Evolutionary conservation across 2,888 invertebrate species (phyloP), one percentile per base, ranked within the genome.

Genomic region (Drosophila quinaria): DNA sequence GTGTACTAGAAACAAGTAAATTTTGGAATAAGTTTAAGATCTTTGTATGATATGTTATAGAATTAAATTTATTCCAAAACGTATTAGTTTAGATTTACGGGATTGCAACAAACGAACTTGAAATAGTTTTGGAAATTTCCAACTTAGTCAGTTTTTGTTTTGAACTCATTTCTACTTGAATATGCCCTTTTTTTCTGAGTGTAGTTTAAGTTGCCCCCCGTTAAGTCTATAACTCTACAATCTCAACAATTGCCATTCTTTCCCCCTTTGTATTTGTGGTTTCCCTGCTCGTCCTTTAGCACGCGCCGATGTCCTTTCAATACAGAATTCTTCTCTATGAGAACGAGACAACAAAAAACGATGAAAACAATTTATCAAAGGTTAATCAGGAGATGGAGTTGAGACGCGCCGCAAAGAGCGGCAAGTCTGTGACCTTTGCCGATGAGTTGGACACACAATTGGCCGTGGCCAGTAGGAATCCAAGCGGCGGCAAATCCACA

Each of bases 281-380:
- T 11, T 19, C 29, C 11, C n/a, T 13, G 41, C 9, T 10, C 1
- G 25, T 31, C 46, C 66, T 78, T 35, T 92, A 95, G 95, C 93
- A 93, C 47, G 94, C 94, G 60, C 95, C 95, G 13, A 94, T 95
- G 94, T 92, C 94, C 65, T 95, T 95, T 90, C 94, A 94, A 91
- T 95, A 95, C 90, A 94, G 94, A 47, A 95, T 95, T 74, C 93
- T 93, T 60, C 78, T 92, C 46, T 87, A 91, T 59, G 90, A 80
- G 59, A 81, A 77, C 31, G 80, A 74, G 13, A 46, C 39, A 35
- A 55, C 51, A 79, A 74, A 82, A 75, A 78, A 76, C 68, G 69
- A 81, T 15, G 84, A 84, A 51, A 77, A 77, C 61, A 81, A 80
- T 62, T 76, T 78, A 52, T 78, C 80, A 35, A 83, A 85, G 68